A percentile compares a stretch with the other conserved stretches of the same genome.
These are phyloP conservation scores for Troides aeacus DNA, from an alignment of 2,888 invertebrate species.

Conservation along the genomic window DNA sequence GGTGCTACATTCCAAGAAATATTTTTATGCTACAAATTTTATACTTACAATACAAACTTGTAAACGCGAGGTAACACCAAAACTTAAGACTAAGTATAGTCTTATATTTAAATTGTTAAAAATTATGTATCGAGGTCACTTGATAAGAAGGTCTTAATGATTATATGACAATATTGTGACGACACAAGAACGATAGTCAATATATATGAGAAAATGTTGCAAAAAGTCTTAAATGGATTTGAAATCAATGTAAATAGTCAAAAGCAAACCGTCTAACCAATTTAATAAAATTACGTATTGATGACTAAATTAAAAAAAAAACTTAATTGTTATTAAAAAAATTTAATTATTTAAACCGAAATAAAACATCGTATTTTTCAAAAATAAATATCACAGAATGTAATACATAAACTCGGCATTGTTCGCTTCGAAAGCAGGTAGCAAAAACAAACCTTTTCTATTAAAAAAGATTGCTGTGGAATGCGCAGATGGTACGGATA, in stretches of 20 bases:
- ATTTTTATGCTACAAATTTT: constrained; percentile 42
- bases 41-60: constrained; percentile 22
- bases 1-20: constrained; percentile 66
- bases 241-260: too few relatives aligned
- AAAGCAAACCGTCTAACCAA: not conserved
- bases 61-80: constrained; percentile 12
- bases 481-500: constrained; percentile 76
- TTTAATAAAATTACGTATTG: not conserved
- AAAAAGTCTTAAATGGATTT: too few relatives aligned
- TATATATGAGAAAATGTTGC: not conserved
- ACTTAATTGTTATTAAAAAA: not conserved
- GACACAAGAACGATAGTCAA: not conserved
- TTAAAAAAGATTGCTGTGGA: constrained; percentile 61
- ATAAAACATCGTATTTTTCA: not conserved
- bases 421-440: constrained; percentile 67
- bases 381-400: constrained; percentile 29
- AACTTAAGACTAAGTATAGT: not conserved
- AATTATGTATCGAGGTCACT: not conserved
- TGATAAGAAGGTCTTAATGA: too few relatives aligned
- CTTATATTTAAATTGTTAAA: not conserved
- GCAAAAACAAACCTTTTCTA: constrained; percentile 59
- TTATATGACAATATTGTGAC: too few relatives aligned
- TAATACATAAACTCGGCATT: constrained; percentile 48
- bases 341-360: not conserved
- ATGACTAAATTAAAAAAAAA: not conserved